Evolutionary conservation across 2,113 vertebrate genomes (phyloP).

Genomic region (Phasianus colchicus): DNA sequence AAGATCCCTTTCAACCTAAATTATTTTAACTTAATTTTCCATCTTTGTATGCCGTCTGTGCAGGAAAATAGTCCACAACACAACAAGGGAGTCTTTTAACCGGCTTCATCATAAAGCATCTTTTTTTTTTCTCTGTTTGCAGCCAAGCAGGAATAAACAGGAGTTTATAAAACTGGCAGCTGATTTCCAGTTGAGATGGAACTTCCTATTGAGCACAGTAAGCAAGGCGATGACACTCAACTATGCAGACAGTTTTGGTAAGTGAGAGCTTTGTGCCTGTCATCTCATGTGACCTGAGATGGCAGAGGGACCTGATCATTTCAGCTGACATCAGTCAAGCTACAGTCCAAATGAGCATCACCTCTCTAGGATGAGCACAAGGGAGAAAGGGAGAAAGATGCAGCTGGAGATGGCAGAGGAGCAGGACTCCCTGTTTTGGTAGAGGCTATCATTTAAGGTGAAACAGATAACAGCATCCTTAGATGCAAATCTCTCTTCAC

Average conservation of each 20-base stretch:
- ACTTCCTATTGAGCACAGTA: constrained; percentile 66
- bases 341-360: not conserved
- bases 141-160: constrained; percentile 73
- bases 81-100: not conserved
- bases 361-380: not conserved
- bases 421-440: not conserved
- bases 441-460: not conserved
- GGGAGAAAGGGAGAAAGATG: not conserved
- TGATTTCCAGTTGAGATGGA: constrained; percentile 77
- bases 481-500: not conserved
- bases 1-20: not conserved
- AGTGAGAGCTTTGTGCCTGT: constrained; percentile 11
- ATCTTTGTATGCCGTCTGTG: not conserved
- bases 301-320: not conserved
- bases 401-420: not conserved
- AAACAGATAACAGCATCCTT: not conserved
- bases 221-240: constrained; percentile 75
- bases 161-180: constrained; percentile 65
- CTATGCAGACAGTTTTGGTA: constrained; percentile 72
- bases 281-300: not conserved
- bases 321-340: not conserved
- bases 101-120: not conserved
- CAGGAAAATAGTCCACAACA: not conserved
- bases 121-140: not conserved
- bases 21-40: not conserved